Evolutionary conservation across 1,140 invertebrate genomes (phyloP), one percentile per base, ranked within the genome.

Genomic region (Tetranychus cinnabarinus): DNA sequence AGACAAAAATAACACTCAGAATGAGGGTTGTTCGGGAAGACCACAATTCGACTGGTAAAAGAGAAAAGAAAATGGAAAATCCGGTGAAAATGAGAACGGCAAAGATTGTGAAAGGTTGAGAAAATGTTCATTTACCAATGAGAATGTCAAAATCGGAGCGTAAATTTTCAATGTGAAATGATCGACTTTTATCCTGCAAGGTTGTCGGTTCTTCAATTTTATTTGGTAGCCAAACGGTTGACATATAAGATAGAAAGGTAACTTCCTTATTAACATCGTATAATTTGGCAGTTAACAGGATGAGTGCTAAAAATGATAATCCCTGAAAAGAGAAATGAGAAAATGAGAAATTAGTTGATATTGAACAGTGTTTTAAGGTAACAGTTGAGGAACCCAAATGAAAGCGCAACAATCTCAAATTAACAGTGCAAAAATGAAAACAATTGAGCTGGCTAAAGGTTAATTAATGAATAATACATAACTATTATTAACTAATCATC

Each of bases 211-310:
- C 39, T 15, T 36, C 36, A 35, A 56, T 36, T 13, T 6, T 31
- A 35, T 56, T 34, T 45, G 57, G 57, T n/a, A 68, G 60, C 67
- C 67, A 68, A 48, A 63, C 62, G 7, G 35, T 60, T n/a, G 63
- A 36, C 3, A 68, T 59, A 4, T 56, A 60, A 39, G 63, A 62
- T 31, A 68, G 62, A 62, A 63, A 68, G 31, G 58, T 60, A n/a
- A 67, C 62, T 65, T 68, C 66, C 33, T 64, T 62, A 58, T 67
- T 64, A 12, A 67, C 61, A n/a, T 67, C 66, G 55, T 68, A 63
- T 33, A 66, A 60, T 35, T 65, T 65, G 13, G 60, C 60, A 1
- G 62, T 61, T 12, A 68, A 54, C 4, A 68, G 62, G 33, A 68
- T 66, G 36, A 68, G 33, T 23, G 64, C 67, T 50, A 68, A 58